Percentiles rank a stretch among this genome's conserved stretches.
phyloP scores from a whole-genome alignment of 1,140 invertebrate species.

The Eciton burchellii region DNA sequence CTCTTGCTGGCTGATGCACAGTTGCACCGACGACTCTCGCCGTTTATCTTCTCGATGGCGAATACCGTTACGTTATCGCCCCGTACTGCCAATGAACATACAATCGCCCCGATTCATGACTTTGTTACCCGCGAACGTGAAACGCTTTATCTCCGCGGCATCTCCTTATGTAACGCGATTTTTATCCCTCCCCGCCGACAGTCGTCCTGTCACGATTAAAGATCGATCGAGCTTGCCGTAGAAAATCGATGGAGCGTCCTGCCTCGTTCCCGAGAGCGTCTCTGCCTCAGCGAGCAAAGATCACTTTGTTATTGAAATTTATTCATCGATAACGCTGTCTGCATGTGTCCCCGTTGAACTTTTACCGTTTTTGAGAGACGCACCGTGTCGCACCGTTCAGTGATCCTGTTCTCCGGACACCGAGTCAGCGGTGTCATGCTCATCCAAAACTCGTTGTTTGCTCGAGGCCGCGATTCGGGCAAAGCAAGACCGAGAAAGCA shows the following conservation, averaged over 20 bases:
- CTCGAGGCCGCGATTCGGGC: neutral
- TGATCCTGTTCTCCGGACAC: neutral
- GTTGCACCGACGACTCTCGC: constrained; percentile 62
- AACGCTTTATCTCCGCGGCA: constrained; percentile 2
- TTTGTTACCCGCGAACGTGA: constrained; percentile 23
- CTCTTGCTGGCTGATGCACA: constrained; percentile 24
- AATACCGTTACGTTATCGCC: constrained; percentile 47
- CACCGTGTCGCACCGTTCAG: neutral
- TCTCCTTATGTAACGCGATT: neutral
- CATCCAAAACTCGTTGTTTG: too few species aligned
- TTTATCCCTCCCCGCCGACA: neutral
- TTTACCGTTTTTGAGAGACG: neutral
- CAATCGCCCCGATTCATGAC: constrained; percentile 32
- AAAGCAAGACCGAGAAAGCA: neutral
- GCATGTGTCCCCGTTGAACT: neutral
- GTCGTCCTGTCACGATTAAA: neutral
- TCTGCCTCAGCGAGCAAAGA: neutral
- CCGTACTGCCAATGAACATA: constrained; percentile 41
- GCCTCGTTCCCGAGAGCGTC: too few species aligned
- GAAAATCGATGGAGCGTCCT: too few species aligned
- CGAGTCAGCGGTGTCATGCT: too few species aligned
- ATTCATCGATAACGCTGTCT: neutral
- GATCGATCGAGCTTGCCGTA: too few species aligned
- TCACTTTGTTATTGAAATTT: neutral
- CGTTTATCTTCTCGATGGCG: constrained; percentile 13